Conservation (phyloP, 1,140 invertebrate genomes). For the Plutomurus gul region DNA sequence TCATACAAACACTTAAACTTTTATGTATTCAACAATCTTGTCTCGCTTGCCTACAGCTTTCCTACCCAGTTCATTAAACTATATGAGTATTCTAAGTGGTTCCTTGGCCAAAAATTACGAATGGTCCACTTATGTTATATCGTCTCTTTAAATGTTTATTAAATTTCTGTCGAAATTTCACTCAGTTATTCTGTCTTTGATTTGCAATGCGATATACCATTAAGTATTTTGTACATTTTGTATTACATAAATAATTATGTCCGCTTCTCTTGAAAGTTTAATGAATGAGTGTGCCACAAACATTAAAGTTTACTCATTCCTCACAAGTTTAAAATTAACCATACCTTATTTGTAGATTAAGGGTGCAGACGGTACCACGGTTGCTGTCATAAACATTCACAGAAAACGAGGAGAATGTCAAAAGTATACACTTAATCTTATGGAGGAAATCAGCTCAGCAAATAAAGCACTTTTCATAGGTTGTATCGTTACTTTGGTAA, state of each 20-base stretch:
- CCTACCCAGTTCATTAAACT: neutral
- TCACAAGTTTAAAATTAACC: neutral
- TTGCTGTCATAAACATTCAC: constrained; percentile 53
- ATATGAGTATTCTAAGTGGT: neutral
- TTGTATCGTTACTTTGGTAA: constrained; percentile 52
- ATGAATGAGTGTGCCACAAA: neutral
- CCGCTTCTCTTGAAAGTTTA: neutral
- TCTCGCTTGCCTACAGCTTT: neutral
- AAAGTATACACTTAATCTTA: constrained; percentile 53
- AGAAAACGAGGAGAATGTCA: constrained; percentile 48
- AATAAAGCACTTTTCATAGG: constrained; percentile 53
- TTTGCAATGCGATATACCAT: no score
- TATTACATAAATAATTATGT: neutral
- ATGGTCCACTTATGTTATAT: neutral
- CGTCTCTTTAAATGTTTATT: neutral
- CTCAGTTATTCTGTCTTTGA: neutral
- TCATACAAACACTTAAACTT: neutral
- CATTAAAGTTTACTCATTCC: no score
- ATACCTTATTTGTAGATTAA: constrained; percentile 43
- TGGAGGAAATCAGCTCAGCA: constrained; percentile 52
- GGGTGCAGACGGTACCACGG: constrained; percentile 52
- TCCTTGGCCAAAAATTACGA: neutral
- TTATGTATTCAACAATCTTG: neutral
- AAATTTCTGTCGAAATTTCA: constrained; percentile 22
- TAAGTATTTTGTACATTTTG: neutral